These are phyloP conservation scores for Lagopus muta DNA, from an alignment of 2,113 vertebrate genomes.

Conservation along the genomic window DNA sequence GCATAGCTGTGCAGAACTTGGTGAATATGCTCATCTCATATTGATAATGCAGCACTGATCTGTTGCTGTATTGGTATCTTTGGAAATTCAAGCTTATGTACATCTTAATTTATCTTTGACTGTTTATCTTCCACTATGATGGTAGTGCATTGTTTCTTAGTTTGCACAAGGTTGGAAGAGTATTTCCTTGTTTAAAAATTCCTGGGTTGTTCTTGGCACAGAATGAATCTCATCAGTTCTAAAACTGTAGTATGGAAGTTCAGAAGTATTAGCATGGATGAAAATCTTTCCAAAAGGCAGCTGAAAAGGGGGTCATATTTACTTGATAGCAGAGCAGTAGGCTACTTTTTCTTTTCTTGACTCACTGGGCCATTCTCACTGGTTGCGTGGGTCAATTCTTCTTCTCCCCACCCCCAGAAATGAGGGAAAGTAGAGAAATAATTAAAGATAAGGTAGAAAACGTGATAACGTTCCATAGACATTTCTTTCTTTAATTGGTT, in stretches of 20 bases:
- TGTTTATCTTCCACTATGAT: neutral
- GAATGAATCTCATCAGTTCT: neutral
- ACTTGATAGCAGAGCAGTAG: neutral
- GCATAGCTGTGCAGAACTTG: too few species aligned
- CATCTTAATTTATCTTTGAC: neutral
- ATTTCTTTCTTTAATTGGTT: constrained; percentile 66
- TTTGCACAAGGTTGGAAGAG: neutral
- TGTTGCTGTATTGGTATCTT: neutral
- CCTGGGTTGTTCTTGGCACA: neutral
- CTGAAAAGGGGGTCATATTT: neutral
- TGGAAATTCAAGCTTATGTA: too few species aligned
- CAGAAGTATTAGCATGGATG: neutral
- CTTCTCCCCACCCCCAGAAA: neutral
- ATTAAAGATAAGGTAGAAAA: constrained; percentile 62
- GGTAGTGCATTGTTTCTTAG: fast-evolving
- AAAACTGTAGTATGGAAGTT: neutral
- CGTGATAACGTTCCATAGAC: constrained; percentile 56
- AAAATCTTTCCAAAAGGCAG: neutral
- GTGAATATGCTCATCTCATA: neutral
- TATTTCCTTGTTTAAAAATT: neutral
- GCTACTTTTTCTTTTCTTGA: neutral
- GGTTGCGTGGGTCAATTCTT: neutral
- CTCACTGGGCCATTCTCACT: neutral
- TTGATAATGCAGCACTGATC: neutral
- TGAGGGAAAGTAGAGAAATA: constrained; percentile 56